These are phyloP conservation scores for Acromyrmex echinatior DNA, from an alignment of 1,140 invertebrate genomes.

Conservation along the genomic window DNA sequence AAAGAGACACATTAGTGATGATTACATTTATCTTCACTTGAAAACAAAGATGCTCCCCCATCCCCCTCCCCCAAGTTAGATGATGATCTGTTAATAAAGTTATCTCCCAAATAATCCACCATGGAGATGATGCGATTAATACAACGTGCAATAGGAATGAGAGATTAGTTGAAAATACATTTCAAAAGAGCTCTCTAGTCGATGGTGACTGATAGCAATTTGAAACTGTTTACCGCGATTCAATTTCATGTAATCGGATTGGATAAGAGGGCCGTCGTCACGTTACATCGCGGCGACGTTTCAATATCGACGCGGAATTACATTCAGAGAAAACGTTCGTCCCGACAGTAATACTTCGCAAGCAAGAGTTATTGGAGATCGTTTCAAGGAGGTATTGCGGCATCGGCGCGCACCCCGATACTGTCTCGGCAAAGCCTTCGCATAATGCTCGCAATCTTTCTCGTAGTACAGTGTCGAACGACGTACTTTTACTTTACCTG, in stretches of 20 bases:
- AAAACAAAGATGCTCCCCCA: neutral
- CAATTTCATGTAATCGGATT: conserved; percentile 60
- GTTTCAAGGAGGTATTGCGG: conserved; percentile 56
- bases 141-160: neutral
- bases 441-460: conserved; percentile 58
- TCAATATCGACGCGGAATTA: conserved; percentile 59
- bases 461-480: neutral
- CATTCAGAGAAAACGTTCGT: conserved; percentile 59
- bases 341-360: conserved; percentile 48
- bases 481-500: conserved; percentile 57
- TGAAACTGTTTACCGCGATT: conserved; percentile 55
- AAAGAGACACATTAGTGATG: conserved; percentile 2
- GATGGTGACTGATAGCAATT: conserved; percentile 49
- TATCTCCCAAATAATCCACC: neutral
- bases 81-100: conserved; percentile 9
- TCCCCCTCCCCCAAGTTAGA: neutral
- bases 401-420: conserved; percentile 34
- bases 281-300: conserved; percentile 55
- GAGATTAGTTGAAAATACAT: conserved; percentile 15
- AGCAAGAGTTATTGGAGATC: conserved; percentile 63
- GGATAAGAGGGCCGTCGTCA: conserved; percentile 40
- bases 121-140: neutral
- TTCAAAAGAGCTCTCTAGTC: conserved; percentile 16
- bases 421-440: conserved; percentile 50
- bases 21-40: neutral